Evolutionary conservation across 30 jellyfish, hydroid and myxozoan genomes (phyloP), one percentile per base, ranked within the genome.

Genomic region (Morbakka virulenta): DNA sequence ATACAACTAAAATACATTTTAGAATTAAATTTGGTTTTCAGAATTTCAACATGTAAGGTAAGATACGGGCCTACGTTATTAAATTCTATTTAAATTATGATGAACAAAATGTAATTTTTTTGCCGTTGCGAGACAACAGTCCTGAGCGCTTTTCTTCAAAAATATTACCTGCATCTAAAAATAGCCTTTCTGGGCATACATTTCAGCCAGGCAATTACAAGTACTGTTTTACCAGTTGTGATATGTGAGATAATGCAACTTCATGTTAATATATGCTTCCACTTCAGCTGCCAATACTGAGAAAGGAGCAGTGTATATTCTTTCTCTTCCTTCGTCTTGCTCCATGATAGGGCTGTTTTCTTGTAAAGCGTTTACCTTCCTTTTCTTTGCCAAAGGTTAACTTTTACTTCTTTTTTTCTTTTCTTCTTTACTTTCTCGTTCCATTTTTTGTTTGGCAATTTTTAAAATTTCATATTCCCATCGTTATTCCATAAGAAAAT

Each of bases 91-190:
- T n/a, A n/a, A n/a, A n/a, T n/a, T n/a, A n/a, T n/a, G n/a, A n/a
- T n/a, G n/a, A n/a, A n/a, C 33, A 48, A 70, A 70, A 48, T 41
- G 80, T 21, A 70, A 25, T 35, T 28, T 32, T 20, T 70, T n/a
- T 80, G 2, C 88, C 83, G 50, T 61, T 70, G 24, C 36, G 26
- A 0, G 91, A 67, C 17, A 72, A 30, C 26, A 81, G 79, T 3
- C 89, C 22, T 32, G 76, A 47, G 41, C 82, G 67, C 71, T 81
- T 71, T 50, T 71, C 89, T 31, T 71, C 71, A 31, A 53, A 71
- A 51, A 81, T 81, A 82, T 81, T 81, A 24, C 94, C 94, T 13
- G 94, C 91, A 62, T 81, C 89, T 35, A 67, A 62, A 52, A 81
- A 71, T 29, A 81, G 26, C 35, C 83, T 50, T 66, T 81, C 89